Evolutionary conservation across 2,797 vertebrate species (phyloP).

Genomic region (Gambelia wislizenii): DNA sequence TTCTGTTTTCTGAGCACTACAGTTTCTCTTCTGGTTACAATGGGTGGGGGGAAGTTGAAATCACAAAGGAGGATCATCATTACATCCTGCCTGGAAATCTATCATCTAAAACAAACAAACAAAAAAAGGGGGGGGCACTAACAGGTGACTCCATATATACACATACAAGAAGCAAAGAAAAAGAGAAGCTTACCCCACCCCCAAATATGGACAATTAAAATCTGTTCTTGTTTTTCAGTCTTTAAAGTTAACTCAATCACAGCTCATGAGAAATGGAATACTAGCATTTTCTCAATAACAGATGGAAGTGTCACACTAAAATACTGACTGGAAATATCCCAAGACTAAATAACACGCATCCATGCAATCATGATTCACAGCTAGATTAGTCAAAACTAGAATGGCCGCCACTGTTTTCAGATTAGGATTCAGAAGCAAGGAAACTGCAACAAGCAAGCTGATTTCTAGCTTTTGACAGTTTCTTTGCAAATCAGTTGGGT

Average conservation of each 20-base stretch:
- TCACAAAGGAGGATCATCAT: neutral
- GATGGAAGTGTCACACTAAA: neutral
- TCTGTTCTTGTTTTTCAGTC: neutral
- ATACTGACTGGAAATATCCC: no score
- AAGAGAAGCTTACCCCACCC: neutral
- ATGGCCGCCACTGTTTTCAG: neutral
- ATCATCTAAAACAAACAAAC: neutral
- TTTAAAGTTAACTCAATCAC: neutral
- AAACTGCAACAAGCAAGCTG: neutral
- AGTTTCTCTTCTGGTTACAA: neutral
- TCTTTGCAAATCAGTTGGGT: neutral
- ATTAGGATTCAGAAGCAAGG: neutral
- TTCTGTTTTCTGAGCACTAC: slow-evolving; percentile 14
- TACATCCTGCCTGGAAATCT: neutral
- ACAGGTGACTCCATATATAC: no score
- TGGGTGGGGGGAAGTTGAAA: slow-evolving; percentile 3
- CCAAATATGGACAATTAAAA: neutral
- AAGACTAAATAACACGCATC: neutral
- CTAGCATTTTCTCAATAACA: neutral
- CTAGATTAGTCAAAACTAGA: neutral
- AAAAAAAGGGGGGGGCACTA: neutral
- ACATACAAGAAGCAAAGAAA: neutral
- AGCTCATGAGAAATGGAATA: neutral
- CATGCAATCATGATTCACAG: neutral
- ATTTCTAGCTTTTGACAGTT: neutral